phyloP scores from a whole-genome alignment of 2,888 invertebrate genomes.

The Dolichomitus sp. region DNA sequence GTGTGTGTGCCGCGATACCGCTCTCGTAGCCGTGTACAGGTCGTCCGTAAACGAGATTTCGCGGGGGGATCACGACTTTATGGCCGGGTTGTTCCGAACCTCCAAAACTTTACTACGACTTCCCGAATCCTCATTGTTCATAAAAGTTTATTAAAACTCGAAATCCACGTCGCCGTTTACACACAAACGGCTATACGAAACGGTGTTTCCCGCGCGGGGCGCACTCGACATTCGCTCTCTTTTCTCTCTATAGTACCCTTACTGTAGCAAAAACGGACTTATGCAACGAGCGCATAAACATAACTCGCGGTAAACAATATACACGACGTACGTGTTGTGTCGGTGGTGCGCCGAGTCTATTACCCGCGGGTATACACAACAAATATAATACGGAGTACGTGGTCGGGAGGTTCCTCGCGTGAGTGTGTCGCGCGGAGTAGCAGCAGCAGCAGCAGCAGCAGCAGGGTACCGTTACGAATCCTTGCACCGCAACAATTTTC shows the following conservation, averaged over 20 bases:
- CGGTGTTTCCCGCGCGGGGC: conserved; percentile 35
- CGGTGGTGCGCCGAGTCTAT: not conserved
- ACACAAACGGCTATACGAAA: not conserved
- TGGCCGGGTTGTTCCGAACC: not conserved
- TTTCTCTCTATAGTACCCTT: not conserved
- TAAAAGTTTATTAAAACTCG: not conserved
- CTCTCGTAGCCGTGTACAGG: conserved; percentile 69
- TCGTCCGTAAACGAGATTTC: conserved; percentile 20
- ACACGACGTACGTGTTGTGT: conserved; percentile 26
- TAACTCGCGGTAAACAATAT: conserved; percentile 65
- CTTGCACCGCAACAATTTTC: conserved; percentile 14
- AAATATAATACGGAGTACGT: conserved; percentile 7
- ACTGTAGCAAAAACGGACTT: conserved; percentile 37
- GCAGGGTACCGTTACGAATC: conserved; percentile 21
- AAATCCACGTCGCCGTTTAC: not conserved
- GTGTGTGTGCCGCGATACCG: conserved; percentile 69
- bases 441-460: conserved; percentile 7
- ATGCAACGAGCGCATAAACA: conserved; percentile 65
- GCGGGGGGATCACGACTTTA: conserved; percentile 52
- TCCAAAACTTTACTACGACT: not conserved
- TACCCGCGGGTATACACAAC: conserved; percentile 9
- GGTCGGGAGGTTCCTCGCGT: conserved; percentile 23
- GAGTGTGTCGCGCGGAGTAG: conserved; percentile 1
- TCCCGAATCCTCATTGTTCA: not conserved
- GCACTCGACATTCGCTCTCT: not conserved